Conservation (phyloP, 2,113 vertebrate genomes). For the Ifrita kowaldi region DNA sequence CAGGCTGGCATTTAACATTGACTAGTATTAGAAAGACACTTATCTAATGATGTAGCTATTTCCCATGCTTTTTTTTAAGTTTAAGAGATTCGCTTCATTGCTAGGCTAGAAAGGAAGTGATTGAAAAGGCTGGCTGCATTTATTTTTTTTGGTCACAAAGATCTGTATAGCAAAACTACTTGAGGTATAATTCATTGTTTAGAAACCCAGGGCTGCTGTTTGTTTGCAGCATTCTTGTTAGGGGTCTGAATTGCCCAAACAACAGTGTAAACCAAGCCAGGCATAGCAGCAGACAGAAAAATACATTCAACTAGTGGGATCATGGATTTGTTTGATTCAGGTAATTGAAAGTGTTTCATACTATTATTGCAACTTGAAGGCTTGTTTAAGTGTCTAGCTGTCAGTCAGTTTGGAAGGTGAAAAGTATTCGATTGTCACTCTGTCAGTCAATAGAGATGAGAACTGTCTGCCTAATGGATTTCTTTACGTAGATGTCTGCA, state of each 20-base stretch:
- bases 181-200: constrained; percentile 42
- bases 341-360: constrained; percentile 98
- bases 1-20: neutral
- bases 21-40: neutral
- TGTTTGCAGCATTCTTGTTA: constrained; percentile 55
- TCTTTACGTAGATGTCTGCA: constrained; percentile 93
- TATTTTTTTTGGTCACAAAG: constrained; percentile 19
- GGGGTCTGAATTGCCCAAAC: constrained; percentile 65
- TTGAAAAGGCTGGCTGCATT: neutral
- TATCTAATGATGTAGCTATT: neutral
- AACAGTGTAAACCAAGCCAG: constrained; percentile 72
- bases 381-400: constrained; percentile 96
- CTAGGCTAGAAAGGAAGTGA: neutral
- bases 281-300: constrained; percentile 76
- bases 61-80: neutral
- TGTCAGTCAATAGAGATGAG: constrained; percentile 99
- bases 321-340: constrained; percentile 95
- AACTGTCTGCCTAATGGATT: constrained; percentile 99
- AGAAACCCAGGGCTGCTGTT: constrained; percentile 38
- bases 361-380: constrained; percentile 95
- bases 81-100: neutral
- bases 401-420: constrained; percentile 92
- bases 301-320: constrained; percentile 84
- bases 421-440: constrained; percentile 97
- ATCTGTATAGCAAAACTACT: neutral